Base-by-base conservation (phyloP, 1,140 invertebrate genomes). In the Papilio xuthus region DNA sequence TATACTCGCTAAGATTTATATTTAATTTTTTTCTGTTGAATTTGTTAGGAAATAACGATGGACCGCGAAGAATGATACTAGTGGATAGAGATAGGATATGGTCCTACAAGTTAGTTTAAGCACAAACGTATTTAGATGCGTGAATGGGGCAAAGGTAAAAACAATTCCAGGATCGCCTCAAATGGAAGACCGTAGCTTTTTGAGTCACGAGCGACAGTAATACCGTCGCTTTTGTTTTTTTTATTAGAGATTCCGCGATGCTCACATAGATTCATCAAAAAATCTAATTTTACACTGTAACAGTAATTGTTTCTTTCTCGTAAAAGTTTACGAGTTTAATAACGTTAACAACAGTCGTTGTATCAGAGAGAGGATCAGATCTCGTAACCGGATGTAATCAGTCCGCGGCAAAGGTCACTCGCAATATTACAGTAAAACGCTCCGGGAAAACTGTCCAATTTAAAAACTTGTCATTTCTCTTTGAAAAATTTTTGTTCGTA, bases 311-410 rank as follows among this genome's bases (percentile, higher is more conserved):
- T 60, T 63, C 26, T 63, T 63, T 28, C 60, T 63, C 60, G 23
- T 63, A 63, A 63, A 63, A 63, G 60, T 28, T 63, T 63, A 63
- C 60, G 13, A 13, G 12, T 63, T 63, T 63, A 63, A 63, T 63
- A 63, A 56, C n/a, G 8, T 56, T 56, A 20, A 63, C 10, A 63
- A 23, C 26, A 2, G 60, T 28, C 23, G 23, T 63, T 28, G 0
- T 26, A n/a, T 8, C 18, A 53, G 50, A 53, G 18, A 37, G 32
- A n/a, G n/a, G n/a, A 63, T 63, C 60, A 28, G 23, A 28, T 26
- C 56, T 60, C 56, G 23, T 26, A 60, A 60, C n/a, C 56, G 26
- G 56, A 60, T 60, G 56, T 60, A 60, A 60, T 60, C 56, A 12
- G 56, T 63, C 23, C 60, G 23, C 2, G 12, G 15, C 4, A 28